These are phyloP conservation scores for Agonopterix arenella DNA, from an alignment of 2,888 invertebrate species.

Conservation along the genomic window DNA sequence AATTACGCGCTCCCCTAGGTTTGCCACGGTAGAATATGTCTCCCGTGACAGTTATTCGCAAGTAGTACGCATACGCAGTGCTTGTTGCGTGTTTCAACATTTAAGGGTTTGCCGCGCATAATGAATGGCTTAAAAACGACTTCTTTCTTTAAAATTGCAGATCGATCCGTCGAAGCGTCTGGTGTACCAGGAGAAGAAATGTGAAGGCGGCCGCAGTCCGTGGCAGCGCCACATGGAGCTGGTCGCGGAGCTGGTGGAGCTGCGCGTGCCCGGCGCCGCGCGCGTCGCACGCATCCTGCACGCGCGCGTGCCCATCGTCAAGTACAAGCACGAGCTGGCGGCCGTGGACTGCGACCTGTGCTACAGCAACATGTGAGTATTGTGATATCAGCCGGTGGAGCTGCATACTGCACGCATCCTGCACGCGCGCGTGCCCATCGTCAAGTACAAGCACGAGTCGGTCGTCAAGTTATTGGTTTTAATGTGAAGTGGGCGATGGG, in stretches of 20 bases:
- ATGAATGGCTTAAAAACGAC: no score
- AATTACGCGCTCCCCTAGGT: no score
- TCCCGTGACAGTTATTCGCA: no score
- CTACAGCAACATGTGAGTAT: constrained; percentile 86
- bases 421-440: constrained; percentile 92
- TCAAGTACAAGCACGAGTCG: constrained; percentile 90
- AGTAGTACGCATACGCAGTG: no score
- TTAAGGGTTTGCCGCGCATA: no score
- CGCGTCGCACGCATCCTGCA: constrained; percentile 85
- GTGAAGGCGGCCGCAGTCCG: constrained; percentile 72
- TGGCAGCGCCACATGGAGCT: constrained; percentile 85
- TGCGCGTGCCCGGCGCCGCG: constrained; percentile 84
- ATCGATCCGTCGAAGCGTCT: constrained; percentile 31
- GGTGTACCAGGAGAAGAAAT: constrained; percentile 54
- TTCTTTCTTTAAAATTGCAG: constrained; percentile 30
- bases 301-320: constrained; percentile 93
- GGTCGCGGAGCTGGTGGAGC: constrained; percentile 82
- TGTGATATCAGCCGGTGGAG: constrained; percentile 73
- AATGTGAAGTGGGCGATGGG: no score
- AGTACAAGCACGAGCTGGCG: constrained; percentile 85
- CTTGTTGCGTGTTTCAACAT: no score
- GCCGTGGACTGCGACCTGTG: constrained; percentile 91
- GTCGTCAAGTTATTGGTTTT: constrained; percentile 23
- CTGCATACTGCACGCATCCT: constrained; percentile 84
- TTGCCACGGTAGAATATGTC: no score